Evolutionary conservation across 2,888 invertebrate genomes (phyloP), one percentile per base, ranked within the genome.

Genomic region (Diploptera punctata): DNA sequence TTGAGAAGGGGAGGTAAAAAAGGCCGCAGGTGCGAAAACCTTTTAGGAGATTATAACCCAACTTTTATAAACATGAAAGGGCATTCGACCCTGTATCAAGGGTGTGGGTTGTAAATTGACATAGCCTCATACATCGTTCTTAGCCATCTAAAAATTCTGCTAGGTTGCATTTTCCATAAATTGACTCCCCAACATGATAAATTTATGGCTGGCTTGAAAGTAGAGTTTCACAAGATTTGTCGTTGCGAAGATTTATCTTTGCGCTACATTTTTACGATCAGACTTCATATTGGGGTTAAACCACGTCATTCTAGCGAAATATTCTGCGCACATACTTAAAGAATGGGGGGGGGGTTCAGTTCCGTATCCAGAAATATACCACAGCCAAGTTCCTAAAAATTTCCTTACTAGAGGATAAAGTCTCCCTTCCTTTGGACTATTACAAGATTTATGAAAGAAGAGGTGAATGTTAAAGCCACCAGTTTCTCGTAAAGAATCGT

Each of bases 1-100:
- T 10, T 7, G 10, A 33, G 33, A 3, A n/a, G 47, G 47, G 47
- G 47, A 47, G 7, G 26, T 29, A 65, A 47, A 44, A 44, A 21
- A n/a, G 44, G 47, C 65, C 65, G 13, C 65, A 65, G 65, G 65
- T 65, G 65, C 29, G 47, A n/a, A 47, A 65, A 47, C 65, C 65
- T 65, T 65, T 65, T 65, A 44, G 65, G 26, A 65, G 65, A 65
- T 65, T 65, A 65, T 65, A 65, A 47, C 47, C 16, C 24, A 57
- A 57, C 57, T 57, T 57, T 57, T 57, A 31, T 57, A 19, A 29
- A 57, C 57, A 57, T 29, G 57, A 57, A 57, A 31, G 57, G 31
- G 57, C 29, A 57, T 57, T 57, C 57, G 57, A n/a, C 57, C 29
- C n/a, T 31, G 26, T 16, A 31, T 57, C 52, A 3, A 47, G 9